These are phyloP conservation scores for Hypomecis punctinalis DNA, from an alignment of 2,888 invertebrate genomes.

Conservation along the genomic window DNA sequence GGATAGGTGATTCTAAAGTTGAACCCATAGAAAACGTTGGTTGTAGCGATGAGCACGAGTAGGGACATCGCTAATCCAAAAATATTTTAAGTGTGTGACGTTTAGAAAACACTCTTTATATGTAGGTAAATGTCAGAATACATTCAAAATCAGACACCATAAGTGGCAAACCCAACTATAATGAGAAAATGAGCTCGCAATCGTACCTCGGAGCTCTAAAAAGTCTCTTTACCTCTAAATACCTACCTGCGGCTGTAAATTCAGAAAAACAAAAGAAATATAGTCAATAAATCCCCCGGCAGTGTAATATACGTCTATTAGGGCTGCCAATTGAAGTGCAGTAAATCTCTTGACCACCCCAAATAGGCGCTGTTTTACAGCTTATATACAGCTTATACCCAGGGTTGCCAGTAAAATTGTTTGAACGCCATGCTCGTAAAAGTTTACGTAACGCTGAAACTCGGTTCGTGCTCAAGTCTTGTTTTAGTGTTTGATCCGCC, in stretches of 20 bases:
- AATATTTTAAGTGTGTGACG: too few species aligned
- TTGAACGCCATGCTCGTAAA: slow-evolving; percentile 27
- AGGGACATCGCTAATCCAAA: too few species aligned
- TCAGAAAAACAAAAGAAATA: slow-evolving; percentile 76
- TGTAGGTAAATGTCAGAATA: not conserved
- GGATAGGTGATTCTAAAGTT: too few species aligned
- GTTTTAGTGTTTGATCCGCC: slow-evolving; percentile 20
- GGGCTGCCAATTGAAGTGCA: slow-evolving; percentile 71
- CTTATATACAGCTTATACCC: slow-evolving; percentile 59
- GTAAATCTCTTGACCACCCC: slow-evolving; percentile 76
- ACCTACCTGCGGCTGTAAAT: slow-evolving; percentile 64
- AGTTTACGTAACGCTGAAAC: slow-evolving; percentile 28
- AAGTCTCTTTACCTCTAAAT: slow-evolving; percentile 31
- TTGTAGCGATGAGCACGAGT: too few species aligned
- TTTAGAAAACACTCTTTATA: too few species aligned
- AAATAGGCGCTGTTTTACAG: slow-evolving; percentile 68
- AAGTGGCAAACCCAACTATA: slow-evolving; percentile 3
- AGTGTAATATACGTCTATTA: slow-evolving; percentile 83
- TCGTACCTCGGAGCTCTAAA: slow-evolving; percentile 24
- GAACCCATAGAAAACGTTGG: too few species aligned
- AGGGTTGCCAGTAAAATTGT: slow-evolving; percentile 34
- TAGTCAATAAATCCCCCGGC: slow-evolving; percentile 79
- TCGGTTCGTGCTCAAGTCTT: slow-evolving; percentile 36
- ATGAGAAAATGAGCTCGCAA: slow-evolving; percentile 16
- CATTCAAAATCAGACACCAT: slow-evolving; percentile 1